Evolutionary conservation across 2,113 vertebrate genomes (phyloP).

Genomic region (Rhea pennata): DNA sequence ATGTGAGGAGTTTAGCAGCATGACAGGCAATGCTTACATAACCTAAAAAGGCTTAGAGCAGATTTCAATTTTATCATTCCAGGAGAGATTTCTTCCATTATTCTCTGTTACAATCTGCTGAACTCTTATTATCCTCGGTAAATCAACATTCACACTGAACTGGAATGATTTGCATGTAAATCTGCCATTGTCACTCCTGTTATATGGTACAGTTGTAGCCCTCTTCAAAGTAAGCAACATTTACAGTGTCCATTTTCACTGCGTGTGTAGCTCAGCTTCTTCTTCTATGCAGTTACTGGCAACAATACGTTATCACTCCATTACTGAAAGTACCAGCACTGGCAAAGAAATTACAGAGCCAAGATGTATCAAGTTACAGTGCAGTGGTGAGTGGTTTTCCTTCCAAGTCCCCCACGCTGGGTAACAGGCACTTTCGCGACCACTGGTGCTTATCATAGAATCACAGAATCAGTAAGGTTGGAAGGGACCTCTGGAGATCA

Average conservation of each 20-base stretch:
- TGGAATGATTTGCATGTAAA: neutral
- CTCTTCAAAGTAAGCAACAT: neutral
- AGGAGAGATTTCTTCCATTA: neutral
- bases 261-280: neutral
- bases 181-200: neutral
- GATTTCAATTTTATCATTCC: slow-evolving; percentile 13
- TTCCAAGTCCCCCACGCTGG: neutral
- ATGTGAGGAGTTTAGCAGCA: neutral
- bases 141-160: neutral
- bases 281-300: neutral
- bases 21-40: neutral
- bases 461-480: too few species aligned
- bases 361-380: neutral
- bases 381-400: neutral
- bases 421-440: neutral
- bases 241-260: neutral
- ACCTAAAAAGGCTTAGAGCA: slow-evolving; percentile 6
- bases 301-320: rapidly evolving
- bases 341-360: neutral
- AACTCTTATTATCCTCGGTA: neutral
- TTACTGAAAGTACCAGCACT: neutral
- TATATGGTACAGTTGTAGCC: neutral
- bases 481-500: too few species aligned
- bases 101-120: slow-evolving; percentile 3
- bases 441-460: neutral